A percentile compares a stretch with the other conserved stretches of the same genome.
These are phyloP conservation scores for Myotis lucifugus DNA, from an alignment of 2,113 vertebrate genomes.

Conservation along the genomic window DNA sequence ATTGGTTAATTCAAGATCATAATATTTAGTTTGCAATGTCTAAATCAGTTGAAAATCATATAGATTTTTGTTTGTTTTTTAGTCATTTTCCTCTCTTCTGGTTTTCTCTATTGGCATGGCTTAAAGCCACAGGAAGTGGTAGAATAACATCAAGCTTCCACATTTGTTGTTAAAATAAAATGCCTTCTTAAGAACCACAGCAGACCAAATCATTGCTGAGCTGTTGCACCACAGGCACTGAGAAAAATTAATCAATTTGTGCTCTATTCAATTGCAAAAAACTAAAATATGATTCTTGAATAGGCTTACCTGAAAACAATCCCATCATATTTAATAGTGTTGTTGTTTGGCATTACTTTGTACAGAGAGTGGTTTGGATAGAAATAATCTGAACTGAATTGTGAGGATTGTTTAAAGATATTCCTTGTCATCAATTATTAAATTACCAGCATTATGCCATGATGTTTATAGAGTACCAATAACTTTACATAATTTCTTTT, in stretches of 20 bases:
- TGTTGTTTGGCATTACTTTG: slow-evolving; percentile 44
- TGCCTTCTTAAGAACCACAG: slow-evolving; percentile 46
- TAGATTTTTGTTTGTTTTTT: not conserved
- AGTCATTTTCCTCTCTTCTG: not conserved
- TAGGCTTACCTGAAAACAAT: slow-evolving; percentile 56
- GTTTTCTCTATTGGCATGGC: not conserved
- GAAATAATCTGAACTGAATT: slow-evolving; percentile 28
- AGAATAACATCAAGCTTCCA: slow-evolving; percentile 44
- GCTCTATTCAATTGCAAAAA: slow-evolving; percentile 36
- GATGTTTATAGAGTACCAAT: not conserved
- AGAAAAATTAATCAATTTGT: slow-evolving; percentile 57
- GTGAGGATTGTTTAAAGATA: not conserved
- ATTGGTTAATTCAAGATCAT: not conserved
- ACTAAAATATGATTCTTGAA: slow-evolving; percentile 42
- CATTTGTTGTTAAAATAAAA: slow-evolving; percentile 60
- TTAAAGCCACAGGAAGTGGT: slow-evolving; percentile 36
- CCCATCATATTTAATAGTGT: slow-evolving; percentile 13
- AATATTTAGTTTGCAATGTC: not conserved
- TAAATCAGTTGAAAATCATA: not conserved
- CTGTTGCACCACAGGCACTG: not conserved
- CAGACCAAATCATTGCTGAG: slow-evolving; percentile 52
- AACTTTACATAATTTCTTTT: not conserved
- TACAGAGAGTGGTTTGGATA: slow-evolving; percentile 12
- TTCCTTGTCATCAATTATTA: not conserved
- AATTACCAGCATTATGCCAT: not conserved